Percentiles rank a stretch among this genome's conserved stretches.
These are phyloP conservation scores for Cynopterus brachyotis DNA, from an alignment of 2,113 vertebrate species.

Conservation along the genomic window DNA sequence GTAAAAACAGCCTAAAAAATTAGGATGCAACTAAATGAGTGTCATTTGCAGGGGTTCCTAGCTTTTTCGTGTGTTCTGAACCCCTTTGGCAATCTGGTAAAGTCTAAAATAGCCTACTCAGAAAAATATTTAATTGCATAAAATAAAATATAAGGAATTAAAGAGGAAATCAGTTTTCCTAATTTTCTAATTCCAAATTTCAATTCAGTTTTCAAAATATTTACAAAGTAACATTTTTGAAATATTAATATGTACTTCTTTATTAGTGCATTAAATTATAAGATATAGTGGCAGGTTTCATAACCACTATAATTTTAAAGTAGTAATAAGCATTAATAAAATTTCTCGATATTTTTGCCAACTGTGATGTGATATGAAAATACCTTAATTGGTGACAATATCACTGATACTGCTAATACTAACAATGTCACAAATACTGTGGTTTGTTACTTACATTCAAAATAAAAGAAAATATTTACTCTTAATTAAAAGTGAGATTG, in stretches of 20 bases:
- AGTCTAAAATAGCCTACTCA: neutral
- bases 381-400: neutral
- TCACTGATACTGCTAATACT: neutral
- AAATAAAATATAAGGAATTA: neutral
- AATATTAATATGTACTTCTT: neutral
- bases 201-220: constrained; percentile 26
- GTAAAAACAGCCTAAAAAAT: neutral
- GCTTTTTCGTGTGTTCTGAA: neutral
- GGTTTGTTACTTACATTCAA: neutral
- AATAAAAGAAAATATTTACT: neutral
- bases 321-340: neutral
- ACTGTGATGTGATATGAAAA: neutral
- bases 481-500: neutral
- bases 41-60: neutral
- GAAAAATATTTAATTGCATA: neutral
- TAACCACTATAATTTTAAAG: neutral
- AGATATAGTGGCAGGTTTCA: neutral
- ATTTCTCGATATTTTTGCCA: constrained; percentile 13
- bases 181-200: neutral
- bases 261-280: constrained; percentile 1
- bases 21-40: neutral
- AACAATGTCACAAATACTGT: neutral
- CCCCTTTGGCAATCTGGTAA: neutral
- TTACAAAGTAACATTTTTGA: neutral
- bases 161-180: neutral